phyloP scores from a whole-genome alignment of 2,888 invertebrate genomes.

The Lamproptera curius region DNA sequence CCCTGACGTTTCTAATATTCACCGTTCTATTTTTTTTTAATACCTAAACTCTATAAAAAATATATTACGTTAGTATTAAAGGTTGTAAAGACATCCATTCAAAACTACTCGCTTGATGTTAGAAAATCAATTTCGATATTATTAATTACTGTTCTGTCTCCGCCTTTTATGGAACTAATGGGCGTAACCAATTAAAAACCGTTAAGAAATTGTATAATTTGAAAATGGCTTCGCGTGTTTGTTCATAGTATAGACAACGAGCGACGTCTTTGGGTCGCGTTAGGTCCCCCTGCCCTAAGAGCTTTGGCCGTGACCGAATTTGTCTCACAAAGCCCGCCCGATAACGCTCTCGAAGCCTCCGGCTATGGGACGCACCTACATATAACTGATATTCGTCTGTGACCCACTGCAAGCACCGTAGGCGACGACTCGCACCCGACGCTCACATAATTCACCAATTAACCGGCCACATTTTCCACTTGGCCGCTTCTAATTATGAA shows the following conservation, averaged over 20 bases:
- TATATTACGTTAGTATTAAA: too few relatives aligned
- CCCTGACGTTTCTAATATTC: too few relatives aligned
- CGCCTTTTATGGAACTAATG: neutral
- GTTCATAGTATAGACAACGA: conserved; percentile 4
- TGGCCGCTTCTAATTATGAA: neutral
- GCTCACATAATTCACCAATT: neutral
- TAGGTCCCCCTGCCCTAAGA: conserved; percentile 12
- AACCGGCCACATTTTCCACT: neutral
- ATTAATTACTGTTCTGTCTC: too few relatives aligned
- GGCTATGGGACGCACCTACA: conserved; percentile 17
- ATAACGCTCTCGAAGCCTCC: conserved; percentile 4
- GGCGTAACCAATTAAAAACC: conserved; percentile 6
- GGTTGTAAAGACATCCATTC: too few relatives aligned
- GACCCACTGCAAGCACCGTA: conserved; percentile 3
- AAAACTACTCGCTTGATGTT: too few relatives aligned
- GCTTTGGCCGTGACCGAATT: conserved; percentile 31
- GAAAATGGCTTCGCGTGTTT: neutral
- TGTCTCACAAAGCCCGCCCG: conserved; percentile 14
- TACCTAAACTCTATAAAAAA: too few relatives aligned
- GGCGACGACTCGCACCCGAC: neutral
- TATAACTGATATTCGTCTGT: neutral
- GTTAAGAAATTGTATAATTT: neutral
- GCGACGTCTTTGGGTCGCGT: conserved; percentile 13
- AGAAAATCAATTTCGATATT: too few relatives aligned
- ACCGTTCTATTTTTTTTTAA: too few relatives aligned